These are phyloP conservation scores for Drosophila cardini DNA, from an alignment of 1,140 invertebrate species.

Conservation along the genomic window DNA sequence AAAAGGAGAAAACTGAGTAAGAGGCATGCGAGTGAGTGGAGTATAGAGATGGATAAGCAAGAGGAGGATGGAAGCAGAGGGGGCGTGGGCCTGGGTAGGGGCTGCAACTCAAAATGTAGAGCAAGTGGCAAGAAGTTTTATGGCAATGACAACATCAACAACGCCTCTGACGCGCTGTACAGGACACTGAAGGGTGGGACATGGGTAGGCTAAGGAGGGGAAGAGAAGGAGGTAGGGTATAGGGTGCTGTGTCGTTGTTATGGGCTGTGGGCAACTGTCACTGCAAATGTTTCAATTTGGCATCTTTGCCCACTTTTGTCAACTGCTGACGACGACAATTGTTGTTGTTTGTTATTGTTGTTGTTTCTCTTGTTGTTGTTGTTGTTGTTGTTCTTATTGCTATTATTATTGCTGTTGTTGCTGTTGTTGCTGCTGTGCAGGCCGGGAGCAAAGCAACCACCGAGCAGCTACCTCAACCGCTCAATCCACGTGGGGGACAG, in stretches of 20 bases:
- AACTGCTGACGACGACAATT: slow-evolving; percentile 61
- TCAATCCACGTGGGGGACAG: slow-evolving; percentile 47
- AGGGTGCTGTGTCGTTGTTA: slow-evolving; percentile 7
- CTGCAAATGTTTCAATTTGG: slow-evolving; percentile 77
- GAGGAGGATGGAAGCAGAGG: background rate
- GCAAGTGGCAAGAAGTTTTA: slow-evolving; percentile 80
- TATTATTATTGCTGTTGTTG: slow-evolving; percentile 22
- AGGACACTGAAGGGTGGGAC: background rate
- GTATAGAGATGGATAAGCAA: background rate
- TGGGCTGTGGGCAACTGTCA: slow-evolving; percentile 47
- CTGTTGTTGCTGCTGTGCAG: slow-evolving; percentile 14
- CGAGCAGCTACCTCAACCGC: slow-evolving; percentile 33
- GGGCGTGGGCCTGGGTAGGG: background rate
- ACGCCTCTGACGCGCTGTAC: slow-evolving; percentile 3
- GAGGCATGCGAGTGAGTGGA: background rate
- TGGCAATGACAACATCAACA: slow-evolving; percentile 65
- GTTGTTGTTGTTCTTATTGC: slow-evolving; percentile 37
- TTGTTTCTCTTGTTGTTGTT: slow-evolving; percentile 2
- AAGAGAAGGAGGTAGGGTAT: slow-evolving; percentile 17
- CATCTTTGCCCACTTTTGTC: slow-evolving; percentile 66
- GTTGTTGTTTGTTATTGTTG: slow-evolving; percentile 49
- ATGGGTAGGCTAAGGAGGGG: slow-evolving; percentile 22
- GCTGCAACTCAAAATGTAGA: slow-evolving; percentile 62
- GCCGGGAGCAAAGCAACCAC: slow-evolving; percentile 11
- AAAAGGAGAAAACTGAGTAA: background rate